Percentiles rank a stretch among this genome's conserved stretches.
Evolutionary conservation across 37 sponge, comb jelly and placozoan genomes (phyloP).

Genomic region (Diacarnus erythraeanus): DNA sequence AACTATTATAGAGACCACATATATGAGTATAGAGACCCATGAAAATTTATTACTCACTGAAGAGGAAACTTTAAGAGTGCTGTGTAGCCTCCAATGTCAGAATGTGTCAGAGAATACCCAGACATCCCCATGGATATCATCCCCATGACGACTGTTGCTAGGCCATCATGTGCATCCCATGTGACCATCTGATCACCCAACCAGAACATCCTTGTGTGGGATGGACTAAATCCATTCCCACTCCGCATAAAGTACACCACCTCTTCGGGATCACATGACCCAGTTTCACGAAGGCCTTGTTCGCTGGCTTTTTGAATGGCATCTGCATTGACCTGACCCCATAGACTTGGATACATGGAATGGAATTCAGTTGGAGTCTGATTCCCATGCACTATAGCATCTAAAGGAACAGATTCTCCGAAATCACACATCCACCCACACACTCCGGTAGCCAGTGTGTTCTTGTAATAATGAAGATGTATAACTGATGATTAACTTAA

Average conservation of each 20-base stretch:
- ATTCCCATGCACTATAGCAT: slow-evolving; percentile 24
- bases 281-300: background rate
- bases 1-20: background rate
- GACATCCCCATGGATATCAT: slow-evolving; percentile 62
- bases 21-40: background rate
- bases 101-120: slow-evolving; percentile 63
- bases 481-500: too few relatives aligned
- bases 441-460: slow-evolving; percentile 67
- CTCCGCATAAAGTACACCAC: slow-evolving; percentile 82
- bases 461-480: slow-evolving; percentile 23
- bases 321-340: slow-evolving; percentile 65
- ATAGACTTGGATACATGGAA: slow-evolving; percentile 50
- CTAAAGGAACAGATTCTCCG: slow-evolving; percentile 75
- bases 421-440: slow-evolving; percentile 87
- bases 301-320: slow-evolving; percentile 33
- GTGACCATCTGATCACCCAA: slow-evolving; percentile 79
- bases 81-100: slow-evolving; percentile 89
- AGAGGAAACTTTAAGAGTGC: slow-evolving; percentile 21
- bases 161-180: slow-evolving; percentile 78
- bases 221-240: slow-evolving; percentile 47
- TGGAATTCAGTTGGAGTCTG: slow-evolving; percentile 42
- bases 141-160: slow-evolving; percentile 65
- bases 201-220: slow-evolving; percentile 58
- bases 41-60: slow-evolving; percentile 21
- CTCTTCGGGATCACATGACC: slow-evolving; percentile 16